Base-by-base conservation (phyloP, 2,797 vertebrate genomes). In the Neosalanx taihuensis region DNA sequence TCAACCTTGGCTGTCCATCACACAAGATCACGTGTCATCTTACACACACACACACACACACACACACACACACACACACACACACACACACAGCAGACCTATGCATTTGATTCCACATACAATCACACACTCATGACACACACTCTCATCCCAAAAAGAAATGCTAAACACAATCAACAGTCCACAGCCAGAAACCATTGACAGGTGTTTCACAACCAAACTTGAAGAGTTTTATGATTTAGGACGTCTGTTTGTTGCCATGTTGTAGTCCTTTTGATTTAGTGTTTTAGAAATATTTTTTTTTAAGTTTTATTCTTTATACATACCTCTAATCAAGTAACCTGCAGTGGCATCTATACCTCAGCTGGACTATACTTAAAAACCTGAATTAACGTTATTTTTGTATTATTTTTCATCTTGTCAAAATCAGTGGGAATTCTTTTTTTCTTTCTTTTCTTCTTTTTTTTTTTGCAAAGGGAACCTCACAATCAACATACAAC, bases 281-380 rank as follows among this genome's bases (percentile, higher is more conserved):
- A 87, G 73, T 86, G 79, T 89, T 89, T 89, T 86, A 85, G 82
- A 81, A 86, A 84, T 64, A 87, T 83, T 90, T 76, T 46, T 84
- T 70, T 80, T 82, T 86, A 83, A 79, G 18, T 53, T 68, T 81
- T 73, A 59, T 75, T 88, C 81, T 87, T 91, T 88, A 90, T 89
- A 87, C 90, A 92, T 92, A 92, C 90, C 90, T 92, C 90, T 90
- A 90, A 91, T 89, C 83, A 88, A 86, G 67, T 87, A 89, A 85
- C 86, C 88, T 87, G 84, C 87, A 89, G 87, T 89, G 90, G 87
- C 86, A 84, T 91, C 86, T 89, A 89, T 88, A 92, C 91, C 91
- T 92, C 90, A 92, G 90, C 88, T 92, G 83, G 88, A 91, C 82
- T 84, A 86, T 90, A 86, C 89, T 89, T 89, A 53, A 53, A 53